A percentile compares a stretch with the other conserved stretches of the same genome.
These are phyloP conservation scores for Trichopria drosophilae DNA, from an alignment of 2,888 invertebrate species.

Conservation along the genomic window DNA sequence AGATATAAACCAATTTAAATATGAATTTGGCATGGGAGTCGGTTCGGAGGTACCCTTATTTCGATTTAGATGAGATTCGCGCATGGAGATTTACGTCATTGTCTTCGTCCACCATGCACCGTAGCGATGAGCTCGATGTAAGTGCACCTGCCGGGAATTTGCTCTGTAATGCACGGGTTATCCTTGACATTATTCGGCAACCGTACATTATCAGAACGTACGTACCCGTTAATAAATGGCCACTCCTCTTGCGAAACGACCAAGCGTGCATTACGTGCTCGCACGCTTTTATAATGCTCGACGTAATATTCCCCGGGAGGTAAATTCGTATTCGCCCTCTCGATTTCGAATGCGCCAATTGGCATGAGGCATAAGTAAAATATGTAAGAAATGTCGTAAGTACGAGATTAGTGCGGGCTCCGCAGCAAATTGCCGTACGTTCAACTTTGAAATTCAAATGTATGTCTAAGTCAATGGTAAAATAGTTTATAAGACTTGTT, in stretches of 20 bases:
- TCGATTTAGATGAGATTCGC: constrained; percentile 16
- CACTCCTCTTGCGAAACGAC: constrained; percentile 44
- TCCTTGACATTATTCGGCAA: constrained; percentile 54
- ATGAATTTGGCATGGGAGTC: no score
- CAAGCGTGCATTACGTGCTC: constrained; percentile 20
- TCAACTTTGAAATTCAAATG: no score
- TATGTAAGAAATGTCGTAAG: no score
- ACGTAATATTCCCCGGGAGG: constrained; percentile 29
- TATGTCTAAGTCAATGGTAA: no score
- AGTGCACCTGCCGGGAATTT: constrained; percentile 13
- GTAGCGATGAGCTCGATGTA: no score
- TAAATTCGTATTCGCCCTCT: constrained; percentile 31
- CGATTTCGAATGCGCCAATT: constrained; percentile 4
- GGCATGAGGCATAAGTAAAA: background rate
- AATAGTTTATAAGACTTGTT: no score
- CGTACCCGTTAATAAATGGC: constrained; percentile 40
- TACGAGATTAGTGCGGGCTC: no score
- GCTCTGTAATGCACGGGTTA: constrained; percentile 45
- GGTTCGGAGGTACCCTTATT: no score
- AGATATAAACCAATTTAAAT: no score
- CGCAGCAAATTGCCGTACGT: no score
- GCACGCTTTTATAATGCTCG: constrained; percentile 18
- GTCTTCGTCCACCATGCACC: constrained; percentile 1
- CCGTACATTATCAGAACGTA: constrained; percentile 42
- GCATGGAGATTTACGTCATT: constrained; percentile 21